phyloP scores from a whole-genome alignment of 2,888 invertebrate genomes.

The Antitype chi region DNA sequence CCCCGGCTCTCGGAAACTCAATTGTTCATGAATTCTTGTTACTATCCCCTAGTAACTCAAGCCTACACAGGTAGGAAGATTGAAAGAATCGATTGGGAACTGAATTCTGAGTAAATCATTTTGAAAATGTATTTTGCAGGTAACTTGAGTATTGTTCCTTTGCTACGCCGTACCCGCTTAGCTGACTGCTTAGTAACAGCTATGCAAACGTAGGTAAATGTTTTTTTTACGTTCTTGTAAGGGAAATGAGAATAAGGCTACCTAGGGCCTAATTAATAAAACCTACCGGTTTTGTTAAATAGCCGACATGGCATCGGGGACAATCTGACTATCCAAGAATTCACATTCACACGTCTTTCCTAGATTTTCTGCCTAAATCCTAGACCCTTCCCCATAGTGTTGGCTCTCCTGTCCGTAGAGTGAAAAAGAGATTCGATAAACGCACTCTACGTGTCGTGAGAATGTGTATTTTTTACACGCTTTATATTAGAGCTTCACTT shows the following conservation, averaged over 20 bases:
- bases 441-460: background rate
- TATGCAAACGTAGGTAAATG: background rate
- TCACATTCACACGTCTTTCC: background rate
- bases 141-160: background rate
- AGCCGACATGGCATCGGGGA: background rate
- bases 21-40: conserved; percentile 59
- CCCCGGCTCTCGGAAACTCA: conserved; percentile 57
- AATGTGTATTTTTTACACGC: too few relatives aligned
- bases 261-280: background rate
- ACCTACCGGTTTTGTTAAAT: background rate
- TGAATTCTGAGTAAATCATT: conserved; percentile 24
- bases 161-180: conserved; percentile 24
- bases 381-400: too few relatives aligned
- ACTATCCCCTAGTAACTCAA: conserved; percentile 35
- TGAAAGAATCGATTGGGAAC: conserved; percentile 25
- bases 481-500: too few relatives aligned
- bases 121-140: conserved; percentile 28
- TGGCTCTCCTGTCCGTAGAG: too few relatives aligned
- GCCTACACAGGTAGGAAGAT: conserved; percentile 45
- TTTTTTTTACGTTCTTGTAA: background rate
- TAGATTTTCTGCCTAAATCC: background rate
- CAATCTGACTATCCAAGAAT: background rate
- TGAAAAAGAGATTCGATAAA: too few relatives aligned
- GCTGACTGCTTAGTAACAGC: conserved; percentile 26
- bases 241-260: background rate